Base-by-base conservation (phyloP, 2,797 vertebrate genomes). In the Eulemur rubriventer region DNA sequence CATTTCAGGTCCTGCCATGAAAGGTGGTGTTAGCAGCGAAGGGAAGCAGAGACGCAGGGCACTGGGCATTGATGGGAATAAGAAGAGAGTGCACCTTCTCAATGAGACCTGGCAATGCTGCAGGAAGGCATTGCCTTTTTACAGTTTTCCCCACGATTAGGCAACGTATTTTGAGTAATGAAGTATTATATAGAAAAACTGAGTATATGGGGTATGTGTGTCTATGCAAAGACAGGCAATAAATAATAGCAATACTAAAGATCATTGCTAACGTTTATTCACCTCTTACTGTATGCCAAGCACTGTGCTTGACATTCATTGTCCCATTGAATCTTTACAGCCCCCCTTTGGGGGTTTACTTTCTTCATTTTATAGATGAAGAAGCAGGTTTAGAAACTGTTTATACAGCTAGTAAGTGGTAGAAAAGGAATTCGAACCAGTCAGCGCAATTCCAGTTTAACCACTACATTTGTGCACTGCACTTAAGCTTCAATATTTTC, bases 321-420 rank as follows among this genome's bases (percentile, higher is more conserved):
- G 33, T 38, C 59, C 18, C 46, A 26, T 69, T 94, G 91, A 41
- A 84, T 81, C 75, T 86, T 82, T 59, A 41, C 1, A 35, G 78
- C 18, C 67, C 86, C 41, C 28, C n/a, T 80, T 4, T 26, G 14
- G 43, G 41, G 12, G 20, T 16, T 72, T 72, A 59, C 57, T 73
- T 87, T 81, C 13, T 46, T 91, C 57, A 91, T 82, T 90, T 84
- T 41, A 82, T 52, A 93, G 65, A 6, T 86, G 28, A 94, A 57
- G 76, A 93, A 91, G 33, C 17, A 63, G n/a, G n/a, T 41, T 69
- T 72, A 93, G 59, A 92, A 91, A 86, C 18, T 67, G 43, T 93
- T 88, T n/a, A 24, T 30, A 80, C 0, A 35, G 35, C 30, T 8
- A 80, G 55, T 65, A 85, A 80, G 41, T 17, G 30, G 41, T 67